Base-by-base conservation (phyloP, 2,113 vertebrate genomes). In the Proteles cristata region DNA sequence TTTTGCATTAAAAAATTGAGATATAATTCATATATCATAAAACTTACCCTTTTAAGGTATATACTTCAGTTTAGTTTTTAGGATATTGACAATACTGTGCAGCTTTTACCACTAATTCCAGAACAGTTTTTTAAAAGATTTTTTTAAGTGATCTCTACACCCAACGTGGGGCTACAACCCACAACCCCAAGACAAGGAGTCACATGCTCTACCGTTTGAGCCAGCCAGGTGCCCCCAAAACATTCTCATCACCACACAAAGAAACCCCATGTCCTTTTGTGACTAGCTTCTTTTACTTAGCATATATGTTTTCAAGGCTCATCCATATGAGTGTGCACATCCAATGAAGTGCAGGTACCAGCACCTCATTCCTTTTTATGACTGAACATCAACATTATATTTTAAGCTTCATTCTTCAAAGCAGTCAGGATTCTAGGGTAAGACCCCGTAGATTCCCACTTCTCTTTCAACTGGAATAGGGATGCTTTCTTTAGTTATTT, bases 361-460 rank as follows among this genome's bases (percentile, higher is more conserved):
- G 33, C 66, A 88, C 26, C 45, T 90, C n/a, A 66, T 94, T 84
- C 53, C 19, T 96, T 93, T 79, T 88, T 82, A 82, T 65, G 50
- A 63, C 17, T 21, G 15, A 25, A 21, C 39, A 55, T 77, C 11
- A 79, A 35, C 43, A 28, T 90, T 81, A 35, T 81, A 69, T 96
- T 82, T 82, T 93, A 90, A 95, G 63, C 43, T 82, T 87, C 3
- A 68, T 93, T 95, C 53, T 96, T 95, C 48, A 88, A 95, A 85
- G 53, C 21, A 1, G 17, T 9, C 23, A 79, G 19, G 53, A 71
- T 63, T 71, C 15, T 74, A 84, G 12, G 16, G 33, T 25, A 43
- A 61, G 43, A 76, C n/a, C 50, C 58, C 39, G 5, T 89, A 25
- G 35, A 55, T 16, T 83, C 53, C 63, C 10, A 39, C 10, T 33